Percentiles rank a stretch among this genome's conserved stretches.
Conservation (phyloP, 1,140 invertebrate genomes). For the Caenorhabditis inopinata region DNA sequence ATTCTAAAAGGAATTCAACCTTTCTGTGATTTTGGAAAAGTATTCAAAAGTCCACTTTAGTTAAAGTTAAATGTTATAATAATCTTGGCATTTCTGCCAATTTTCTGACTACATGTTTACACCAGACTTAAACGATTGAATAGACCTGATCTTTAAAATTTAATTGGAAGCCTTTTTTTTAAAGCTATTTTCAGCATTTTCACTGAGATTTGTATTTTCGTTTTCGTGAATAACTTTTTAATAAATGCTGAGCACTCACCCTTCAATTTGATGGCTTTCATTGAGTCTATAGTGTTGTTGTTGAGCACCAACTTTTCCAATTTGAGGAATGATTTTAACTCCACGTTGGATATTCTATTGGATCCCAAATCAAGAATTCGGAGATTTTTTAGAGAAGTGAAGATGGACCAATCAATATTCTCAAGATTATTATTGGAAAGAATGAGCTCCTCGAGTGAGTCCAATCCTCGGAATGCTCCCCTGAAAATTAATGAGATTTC, state of each 20-base stretch:
- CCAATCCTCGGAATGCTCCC: conserved; percentile 58
- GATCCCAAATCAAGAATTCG: conserved; percentile 55
- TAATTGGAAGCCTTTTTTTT: too few relatives aligned
- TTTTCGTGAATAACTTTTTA: too few relatives aligned
- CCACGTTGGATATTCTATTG: conserved; percentile 50
- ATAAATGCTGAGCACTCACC: conserved; percentile 21
- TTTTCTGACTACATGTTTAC: too few relatives aligned
- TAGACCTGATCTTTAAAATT: too few relatives aligned
- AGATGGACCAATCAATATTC: conserved; percentile 37
- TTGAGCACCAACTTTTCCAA: conserved; percentile 60
- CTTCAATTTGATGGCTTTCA: conserved; percentile 53
- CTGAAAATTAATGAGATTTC: conserved; percentile 21
- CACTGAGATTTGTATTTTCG: too few relatives aligned
- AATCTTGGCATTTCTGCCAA: too few relatives aligned
- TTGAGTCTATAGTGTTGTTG: conserved; percentile 56
- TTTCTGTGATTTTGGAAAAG: too few relatives aligned
- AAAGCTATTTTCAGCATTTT: too few relatives aligned
- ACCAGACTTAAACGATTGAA: too few relatives aligned
- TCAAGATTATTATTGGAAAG: conserved; percentile 36
- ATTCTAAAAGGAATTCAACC: too few relatives aligned
- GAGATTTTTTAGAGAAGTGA: conserved; percentile 48
- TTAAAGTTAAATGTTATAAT: too few relatives aligned
- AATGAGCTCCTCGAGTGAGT: conserved; percentile 42
- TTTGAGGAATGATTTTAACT: conserved; percentile 47
- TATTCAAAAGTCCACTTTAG: too few relatives aligned